phyloP scores from a whole-genome alignment of 2,797 vertebrate species.

The Bradypus variegatus region DNA sequence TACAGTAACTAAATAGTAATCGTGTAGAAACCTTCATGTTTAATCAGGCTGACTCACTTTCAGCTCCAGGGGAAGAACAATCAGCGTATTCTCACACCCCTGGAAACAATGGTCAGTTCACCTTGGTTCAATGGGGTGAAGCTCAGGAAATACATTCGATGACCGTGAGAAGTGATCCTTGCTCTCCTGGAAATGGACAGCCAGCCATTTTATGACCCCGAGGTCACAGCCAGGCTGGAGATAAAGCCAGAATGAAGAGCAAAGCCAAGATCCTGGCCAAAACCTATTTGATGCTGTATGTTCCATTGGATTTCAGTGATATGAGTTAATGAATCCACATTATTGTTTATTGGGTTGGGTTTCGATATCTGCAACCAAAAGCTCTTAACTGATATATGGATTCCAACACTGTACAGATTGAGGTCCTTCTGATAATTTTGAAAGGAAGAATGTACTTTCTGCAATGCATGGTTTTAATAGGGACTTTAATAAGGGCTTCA shows the following conservation, averaged over 20 bases:
- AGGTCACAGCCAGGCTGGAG: not conserved
- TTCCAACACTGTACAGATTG: not conserved
- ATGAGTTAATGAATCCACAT: not conserved
- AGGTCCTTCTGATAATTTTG: not conserved
- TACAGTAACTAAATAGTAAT: too few relatives aligned
- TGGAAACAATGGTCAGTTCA: not conserved
- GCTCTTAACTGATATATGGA: not conserved
- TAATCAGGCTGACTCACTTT: not conserved
- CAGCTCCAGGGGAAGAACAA: not conserved
- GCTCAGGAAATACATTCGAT: not conserved
- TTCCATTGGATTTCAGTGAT: not conserved
- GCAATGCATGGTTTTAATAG: not conserved
- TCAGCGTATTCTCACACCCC: not conserved
- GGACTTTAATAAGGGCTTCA: not conserved
- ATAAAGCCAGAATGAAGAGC: not conserved
- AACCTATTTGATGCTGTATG: not conserved
- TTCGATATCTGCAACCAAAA: not conserved
- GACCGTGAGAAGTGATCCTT: not conserved
- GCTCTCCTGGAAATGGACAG: not conserved
- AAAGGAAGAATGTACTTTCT: not conserved
- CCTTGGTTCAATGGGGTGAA: not conserved
- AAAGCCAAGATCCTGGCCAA: not conserved
- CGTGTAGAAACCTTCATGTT: too few relatives aligned
- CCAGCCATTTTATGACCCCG: not conserved
- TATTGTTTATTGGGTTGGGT: not conserved